Percentiles rank a stretch among this genome's conserved stretches.
phyloP scores from a whole-genome alignment of 2,888 invertebrate genomes.

The Eustalomyia histrio region DNA sequence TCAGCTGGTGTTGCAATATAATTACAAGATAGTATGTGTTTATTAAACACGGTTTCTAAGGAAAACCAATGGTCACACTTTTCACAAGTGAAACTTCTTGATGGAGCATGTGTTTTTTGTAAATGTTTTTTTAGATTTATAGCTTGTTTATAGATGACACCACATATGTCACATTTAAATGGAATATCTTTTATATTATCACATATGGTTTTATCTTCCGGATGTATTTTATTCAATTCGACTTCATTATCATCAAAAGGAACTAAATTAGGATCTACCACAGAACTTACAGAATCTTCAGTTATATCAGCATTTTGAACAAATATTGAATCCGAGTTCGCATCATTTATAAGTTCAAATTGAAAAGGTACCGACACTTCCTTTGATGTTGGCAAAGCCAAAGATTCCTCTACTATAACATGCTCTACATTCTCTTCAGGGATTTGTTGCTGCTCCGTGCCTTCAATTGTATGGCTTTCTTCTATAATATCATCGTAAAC shows the following conservation, averaged over 20 bases:
- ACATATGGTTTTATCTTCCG: background rate
- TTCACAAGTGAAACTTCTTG: conserved; percentile 41
- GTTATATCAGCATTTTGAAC: background rate
- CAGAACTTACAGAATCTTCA: background rate
- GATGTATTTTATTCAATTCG: background rate
- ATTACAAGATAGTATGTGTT: conserved; percentile 53
- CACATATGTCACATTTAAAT: conserved; percentile 73
- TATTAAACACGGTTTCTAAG: conserved; percentile 45
- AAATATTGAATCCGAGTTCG: background rate
- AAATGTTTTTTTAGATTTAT: conserved; percentile 73
- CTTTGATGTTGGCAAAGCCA: background rate
- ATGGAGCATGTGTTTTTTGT: conserved; percentile 61
- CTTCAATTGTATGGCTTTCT: background rate
- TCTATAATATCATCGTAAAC: conserved; percentile 27
- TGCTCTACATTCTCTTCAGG: background rate
- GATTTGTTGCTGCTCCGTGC: background rate
- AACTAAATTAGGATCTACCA: background rate
- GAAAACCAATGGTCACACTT: conserved; percentile 68
- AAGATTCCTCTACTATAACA: background rate
- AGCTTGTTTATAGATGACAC: conserved; percentile 73
- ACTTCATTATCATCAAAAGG: background rate
- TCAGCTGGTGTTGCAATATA: background rate
- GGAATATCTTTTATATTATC: conserved; percentile 26
- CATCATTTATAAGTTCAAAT: background rate
- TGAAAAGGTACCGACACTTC: background rate